Evolutionary conservation across 2,797 vertebrate species (phyloP).

Genomic region (Parauchenoglanis punctatus): DNA sequence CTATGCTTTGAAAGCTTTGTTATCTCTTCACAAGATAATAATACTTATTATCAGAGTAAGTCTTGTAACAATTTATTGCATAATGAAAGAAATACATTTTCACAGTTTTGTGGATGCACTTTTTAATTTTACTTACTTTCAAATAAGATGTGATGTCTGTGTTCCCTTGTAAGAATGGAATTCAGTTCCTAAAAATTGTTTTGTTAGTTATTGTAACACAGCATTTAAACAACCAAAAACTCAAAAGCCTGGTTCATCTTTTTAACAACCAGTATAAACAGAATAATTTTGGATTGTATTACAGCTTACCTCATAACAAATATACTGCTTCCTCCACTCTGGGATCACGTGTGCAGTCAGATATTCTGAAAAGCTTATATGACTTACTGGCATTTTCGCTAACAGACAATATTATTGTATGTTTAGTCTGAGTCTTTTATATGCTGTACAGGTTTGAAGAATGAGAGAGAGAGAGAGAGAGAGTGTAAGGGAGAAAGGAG

Average conservation of each 20-base stretch:
- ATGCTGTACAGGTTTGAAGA: background rate
- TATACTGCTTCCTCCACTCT: slow-evolving; percentile 41
- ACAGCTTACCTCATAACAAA: slow-evolving; percentile 49
- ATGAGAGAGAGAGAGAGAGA: background rate
- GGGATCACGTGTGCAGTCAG: slow-evolving; percentile 36
- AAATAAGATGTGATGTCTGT: slow-evolving; percentile 14
- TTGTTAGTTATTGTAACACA: background rate
- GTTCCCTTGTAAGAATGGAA: slow-evolving; percentile 38
- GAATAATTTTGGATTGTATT: background rate
- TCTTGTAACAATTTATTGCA: background rate
- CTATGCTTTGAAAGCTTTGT: slow-evolving; percentile 21
- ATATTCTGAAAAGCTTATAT: slow-evolving; percentile 33
- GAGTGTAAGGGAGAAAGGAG: background rate
- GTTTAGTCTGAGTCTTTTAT: background rate
- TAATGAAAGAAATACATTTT: background rate
- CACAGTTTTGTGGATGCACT: background rate
- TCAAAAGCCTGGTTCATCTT: background rate
- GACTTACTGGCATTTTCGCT: slow-evolving; percentile 22
- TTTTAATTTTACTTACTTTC: slow-evolving; percentile 39
- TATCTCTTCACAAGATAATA: slow-evolving; percentile 11
- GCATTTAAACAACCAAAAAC: too few relatives aligned
- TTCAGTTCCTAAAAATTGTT: slow-evolving; percentile 37
- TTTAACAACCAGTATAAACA: background rate
- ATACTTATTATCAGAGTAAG: slow-evolving; percentile 13
- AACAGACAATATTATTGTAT: slow-evolving; percentile 7